Evolutionary conservation across 1,140 invertebrate genomes (phyloP).

Genomic region (Bombus pascuorum): DNA sequence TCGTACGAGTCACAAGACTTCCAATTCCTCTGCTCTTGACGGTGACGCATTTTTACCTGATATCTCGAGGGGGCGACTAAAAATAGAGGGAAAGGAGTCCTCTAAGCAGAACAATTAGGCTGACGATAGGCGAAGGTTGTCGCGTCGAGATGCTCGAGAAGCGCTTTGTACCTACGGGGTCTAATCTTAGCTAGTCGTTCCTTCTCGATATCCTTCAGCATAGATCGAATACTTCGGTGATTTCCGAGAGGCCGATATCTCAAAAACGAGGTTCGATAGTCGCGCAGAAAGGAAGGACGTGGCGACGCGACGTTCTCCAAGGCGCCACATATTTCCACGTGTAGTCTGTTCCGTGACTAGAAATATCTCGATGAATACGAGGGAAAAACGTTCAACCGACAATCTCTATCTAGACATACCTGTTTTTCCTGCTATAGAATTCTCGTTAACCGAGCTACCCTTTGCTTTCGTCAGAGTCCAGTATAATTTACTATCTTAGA

Average conservation of each 20-base stretch:
- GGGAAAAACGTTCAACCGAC: background rate
- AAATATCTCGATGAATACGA: constrained; percentile 15
- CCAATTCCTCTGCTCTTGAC: background rate
- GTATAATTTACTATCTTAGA: background rate
- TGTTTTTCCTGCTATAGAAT: background rate
- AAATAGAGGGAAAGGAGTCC: background rate
- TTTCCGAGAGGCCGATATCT: constrained; percentile 32
- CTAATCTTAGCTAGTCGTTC: constrained; percentile 32
- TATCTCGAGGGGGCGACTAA: background rate
- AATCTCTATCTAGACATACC: background rate
- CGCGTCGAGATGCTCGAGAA: background rate
- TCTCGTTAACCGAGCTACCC: background rate
- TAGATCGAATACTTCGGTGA: constrained; percentile 22
- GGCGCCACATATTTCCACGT: constrained; percentile 42
- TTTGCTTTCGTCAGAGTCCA: background rate
- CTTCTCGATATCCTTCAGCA: constrained; percentile 17
- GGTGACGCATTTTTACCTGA: constrained; percentile 1
- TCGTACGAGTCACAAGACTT: background rate
- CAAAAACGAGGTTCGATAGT: constrained; percentile 37
- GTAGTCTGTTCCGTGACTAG: background rate
- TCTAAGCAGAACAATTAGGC: constrained; percentile 37
- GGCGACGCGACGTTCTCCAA: constrained; percentile 10
- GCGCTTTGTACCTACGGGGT: background rate
- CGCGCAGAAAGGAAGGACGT: constrained; percentile 19
- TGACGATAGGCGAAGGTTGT: background rate